Evolutionary conservation across 2,888 invertebrate species (phyloP), one percentile per base, ranked within the genome.

Genomic region (Polymixis lichenea): DNA sequence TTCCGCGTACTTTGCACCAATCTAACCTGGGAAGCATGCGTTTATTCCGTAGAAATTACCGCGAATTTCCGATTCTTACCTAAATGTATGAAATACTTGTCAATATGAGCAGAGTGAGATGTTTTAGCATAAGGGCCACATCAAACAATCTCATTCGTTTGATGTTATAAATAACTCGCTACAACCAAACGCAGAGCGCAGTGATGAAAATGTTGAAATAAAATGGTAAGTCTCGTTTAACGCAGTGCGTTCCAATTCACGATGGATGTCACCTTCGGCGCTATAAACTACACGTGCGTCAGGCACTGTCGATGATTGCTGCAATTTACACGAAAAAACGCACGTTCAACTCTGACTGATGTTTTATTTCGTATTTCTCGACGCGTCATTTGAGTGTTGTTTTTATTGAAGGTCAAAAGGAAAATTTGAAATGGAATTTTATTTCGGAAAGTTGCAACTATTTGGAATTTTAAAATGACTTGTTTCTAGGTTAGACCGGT

Each of bases 121-220:
- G 55, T 74, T 65, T 67, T 69, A 64, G 22, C 61, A 38, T 56
- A 64, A 53, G 46, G 43, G 49, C 60, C 65, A 66, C 74, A 73
- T 77, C 72, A 77, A 77, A 74, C 65, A 56, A 72, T 64, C 38
- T 55, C 38, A 51, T 55, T 61, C 77, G 61, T 81, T 77, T 81
- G 77, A 83, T 77, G 83, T 75, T 85, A 77, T 81, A 74, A 81
- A 83, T 83, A 83, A 60, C 77, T 74, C 38, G 38, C 53, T 28
- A 38, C 66, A 53, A 62, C 55, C 74, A 38, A 83, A 58, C 64
- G 60, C 69, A 78, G 60, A 60, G 49, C 28, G 49, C 58, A 58
- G 77, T 72, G 82, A 74, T 77, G 56, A 66, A 81, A 65, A 71
- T 69, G 69, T 74, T 71, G n/a, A 81, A 85, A 81, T 85, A 72